Conservation (phyloP, 1,140 invertebrate species). For the Drosophila orena region DNA sequence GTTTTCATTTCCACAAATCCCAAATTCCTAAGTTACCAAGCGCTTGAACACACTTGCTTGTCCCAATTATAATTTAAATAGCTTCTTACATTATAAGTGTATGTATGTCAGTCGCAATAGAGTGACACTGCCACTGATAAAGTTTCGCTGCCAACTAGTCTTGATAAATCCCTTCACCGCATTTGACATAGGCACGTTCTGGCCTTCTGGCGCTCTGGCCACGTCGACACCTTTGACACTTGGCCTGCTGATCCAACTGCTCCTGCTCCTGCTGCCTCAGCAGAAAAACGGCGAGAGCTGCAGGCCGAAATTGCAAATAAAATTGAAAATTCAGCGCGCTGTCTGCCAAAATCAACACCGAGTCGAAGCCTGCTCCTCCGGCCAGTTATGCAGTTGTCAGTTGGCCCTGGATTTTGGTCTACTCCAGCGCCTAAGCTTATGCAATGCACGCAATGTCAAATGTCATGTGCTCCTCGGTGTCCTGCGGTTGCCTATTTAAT, state of each 20-base stretch:
- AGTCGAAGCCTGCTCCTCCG: conserved; percentile 32
- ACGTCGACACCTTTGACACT: conserved; percentile 67
- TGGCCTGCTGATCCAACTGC: conserved; percentile 10
- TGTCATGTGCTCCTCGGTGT: conserved; percentile 55
- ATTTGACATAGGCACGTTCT: conserved; percentile 75
- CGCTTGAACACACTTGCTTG: neutral
- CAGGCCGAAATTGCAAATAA: conserved; percentile 58
- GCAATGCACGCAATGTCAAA: conserved; percentile 61
- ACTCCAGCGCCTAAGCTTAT: conserved; percentile 33
- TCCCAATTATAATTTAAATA: neutral
- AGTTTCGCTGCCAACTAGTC: neutral
- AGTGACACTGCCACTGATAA: neutral
- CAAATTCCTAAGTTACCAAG: neutral
- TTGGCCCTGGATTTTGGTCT: neutral
- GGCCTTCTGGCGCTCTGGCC: conserved; percentile 46
- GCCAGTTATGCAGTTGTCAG: conserved; percentile 17
- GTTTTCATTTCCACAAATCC: neutral
- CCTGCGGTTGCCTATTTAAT: conserved; percentile 43
- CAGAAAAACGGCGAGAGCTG: conserved; percentile 47
- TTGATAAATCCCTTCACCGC: conserved; percentile 67
- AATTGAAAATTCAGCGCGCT: conserved; percentile 77
- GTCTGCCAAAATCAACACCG: conserved; percentile 72
- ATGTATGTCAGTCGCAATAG: conserved; percentile 1
- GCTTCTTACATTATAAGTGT: neutral
- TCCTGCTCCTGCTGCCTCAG: conserved; percentile 41